Evolutionary conservation across 2,888 invertebrate genomes (phyloP), one percentile per base, ranked within the genome.

Genomic region (Limnephilus lunatus): DNA sequence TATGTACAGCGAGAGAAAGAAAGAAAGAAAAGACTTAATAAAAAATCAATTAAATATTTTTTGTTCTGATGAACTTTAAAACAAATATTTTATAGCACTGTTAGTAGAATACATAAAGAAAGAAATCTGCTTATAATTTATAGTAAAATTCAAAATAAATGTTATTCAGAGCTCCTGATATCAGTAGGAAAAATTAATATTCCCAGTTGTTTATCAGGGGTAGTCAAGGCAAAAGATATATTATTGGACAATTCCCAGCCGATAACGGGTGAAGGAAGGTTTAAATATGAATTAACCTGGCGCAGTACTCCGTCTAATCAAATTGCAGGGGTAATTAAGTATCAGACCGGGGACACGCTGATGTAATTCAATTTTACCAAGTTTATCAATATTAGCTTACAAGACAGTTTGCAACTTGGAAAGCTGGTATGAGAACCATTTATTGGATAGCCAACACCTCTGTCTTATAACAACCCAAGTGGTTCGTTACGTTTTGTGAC

Each of bases 261-360:
- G 68, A 68, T 25, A 68, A 11, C 25, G 68, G 68, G 68, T 68
- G 25, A 68, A 68, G 68, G 68, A 25, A 25, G 68, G 68, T 15
- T 32, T 82, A 82, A 82, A 82, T 82, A 82, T 14, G 82, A 82
- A 82, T 82, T 35, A 83, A 83, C 32, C 11, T 32, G 35, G 35
- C 35, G 83, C 83, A 83, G 31, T 31, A 19, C 35, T 32, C 35
- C 83, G 35, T 31, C 14, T 83, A 39, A 83, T 83, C 35, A 83
- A 83, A 25, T 35, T 35, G 83, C 32, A 83, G 83, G 35, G 83
- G 35, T 83, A 83, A 83, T 83, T 83, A 83, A 31, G 19, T 83
- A 83, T 83, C 35, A n/a, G n/a, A 39, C 83, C 31, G 32, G 25
- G 35, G 35, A 25, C 83, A 2, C 7, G 15, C 83, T 25, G 19